These are phyloP conservation scores for Chloropsis hardwickii DNA, from an alignment of 2,113 vertebrate species.

Conservation along the genomic window DNA sequence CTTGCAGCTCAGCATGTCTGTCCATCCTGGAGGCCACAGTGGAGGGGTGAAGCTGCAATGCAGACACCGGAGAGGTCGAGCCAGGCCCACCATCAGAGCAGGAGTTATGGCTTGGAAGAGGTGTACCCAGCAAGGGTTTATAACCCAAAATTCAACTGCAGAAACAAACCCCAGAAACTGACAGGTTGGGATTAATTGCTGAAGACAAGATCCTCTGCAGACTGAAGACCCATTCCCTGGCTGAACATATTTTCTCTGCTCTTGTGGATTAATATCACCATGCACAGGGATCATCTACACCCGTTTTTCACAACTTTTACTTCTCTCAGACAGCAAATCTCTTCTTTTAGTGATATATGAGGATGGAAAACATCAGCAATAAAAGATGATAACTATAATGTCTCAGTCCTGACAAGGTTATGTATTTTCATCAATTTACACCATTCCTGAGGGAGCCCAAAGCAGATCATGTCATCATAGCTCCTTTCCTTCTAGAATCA, in stretches of 20 bases:
- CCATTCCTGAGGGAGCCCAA: not conserved
- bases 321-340: not conserved
- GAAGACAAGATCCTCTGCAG: not conserved
- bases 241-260: not conserved
- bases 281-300: not conserved
- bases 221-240: not conserved
- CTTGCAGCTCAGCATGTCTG: not conserved
- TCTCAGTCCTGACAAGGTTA: constrained; percentile 2
- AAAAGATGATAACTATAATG: not conserved
- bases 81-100: not conserved
- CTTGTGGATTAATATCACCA: not conserved
- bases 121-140: not conserved
- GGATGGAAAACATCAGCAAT: constrained; percentile 4
- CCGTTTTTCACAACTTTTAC: not conserved
- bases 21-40: fast-evolving
- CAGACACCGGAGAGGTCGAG: too few species aligned
- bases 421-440: not conserved
- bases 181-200: not conserved
- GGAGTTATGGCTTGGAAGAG: not conserved
- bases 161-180: not conserved
- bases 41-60: not conserved
- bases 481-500: not conserved
- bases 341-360: not conserved
- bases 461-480: not conserved
- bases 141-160: not conserved